These are phyloP conservation scores for Anguilla obscura DNA, from an alignment of 2,797 vertebrate species.

Conservation along the genomic window DNA sequence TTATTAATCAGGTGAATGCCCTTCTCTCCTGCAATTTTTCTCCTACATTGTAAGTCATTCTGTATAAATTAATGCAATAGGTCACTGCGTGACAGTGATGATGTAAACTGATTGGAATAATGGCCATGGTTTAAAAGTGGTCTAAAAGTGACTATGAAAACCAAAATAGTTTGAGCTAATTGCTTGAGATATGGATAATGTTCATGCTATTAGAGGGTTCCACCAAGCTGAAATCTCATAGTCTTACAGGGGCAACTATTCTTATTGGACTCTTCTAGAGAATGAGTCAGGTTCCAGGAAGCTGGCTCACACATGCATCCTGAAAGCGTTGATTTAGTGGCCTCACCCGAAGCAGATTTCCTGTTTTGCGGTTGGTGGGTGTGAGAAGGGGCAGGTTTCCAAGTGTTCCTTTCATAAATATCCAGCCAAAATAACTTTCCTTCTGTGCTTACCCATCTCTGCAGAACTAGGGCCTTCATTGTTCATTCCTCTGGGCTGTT, in stretches of 20 bases:
- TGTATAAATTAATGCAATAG: background rate
- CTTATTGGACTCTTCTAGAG: background rate
- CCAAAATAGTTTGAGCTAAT: background rate
- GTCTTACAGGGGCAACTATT: background rate
- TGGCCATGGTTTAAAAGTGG: background rate
- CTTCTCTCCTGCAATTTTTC: no score
- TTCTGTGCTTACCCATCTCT: background rate
- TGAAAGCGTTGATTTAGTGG: background rate
- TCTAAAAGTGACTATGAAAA: background rate
- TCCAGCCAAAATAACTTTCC: background rate
- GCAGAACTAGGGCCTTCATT: background rate
- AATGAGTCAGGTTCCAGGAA: background rate
- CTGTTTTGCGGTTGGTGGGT: background rate
- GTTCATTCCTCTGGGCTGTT: background rate
- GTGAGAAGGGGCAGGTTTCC: background rate
- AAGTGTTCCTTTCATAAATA: background rate
- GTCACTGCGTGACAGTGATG: background rate
- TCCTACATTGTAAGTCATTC: background rate
- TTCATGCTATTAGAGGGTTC: background rate
- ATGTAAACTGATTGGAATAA: background rate
- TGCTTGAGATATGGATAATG: background rate
- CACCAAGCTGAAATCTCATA: background rate
- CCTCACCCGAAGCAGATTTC: slow-evolving; percentile 2
- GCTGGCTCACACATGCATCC: background rate
- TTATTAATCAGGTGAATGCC: background rate